Evolutionary conservation across 2,113 vertebrate genomes (phyloP).

Genomic region (Mustela nigripes): DNA sequence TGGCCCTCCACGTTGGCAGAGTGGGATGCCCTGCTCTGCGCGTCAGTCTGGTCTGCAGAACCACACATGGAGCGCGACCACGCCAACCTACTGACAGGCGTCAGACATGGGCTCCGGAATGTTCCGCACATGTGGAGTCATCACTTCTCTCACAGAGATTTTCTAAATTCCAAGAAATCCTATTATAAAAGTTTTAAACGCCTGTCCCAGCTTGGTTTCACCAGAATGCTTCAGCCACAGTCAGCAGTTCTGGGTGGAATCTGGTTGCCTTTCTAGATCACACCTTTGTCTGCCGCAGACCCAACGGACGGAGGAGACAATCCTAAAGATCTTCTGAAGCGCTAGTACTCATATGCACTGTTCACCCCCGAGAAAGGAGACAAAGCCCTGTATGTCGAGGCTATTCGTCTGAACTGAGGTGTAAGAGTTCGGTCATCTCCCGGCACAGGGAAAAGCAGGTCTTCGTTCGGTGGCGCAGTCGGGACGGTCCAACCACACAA

Average conservation of each 20-base stretch:
- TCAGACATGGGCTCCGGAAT: rapidly evolving
- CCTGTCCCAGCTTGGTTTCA: not conserved
- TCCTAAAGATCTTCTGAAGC: not conserved
- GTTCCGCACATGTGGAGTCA: not conserved
- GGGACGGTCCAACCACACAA: rapidly evolving
- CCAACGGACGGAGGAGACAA: not conserved
- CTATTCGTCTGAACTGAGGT: rapidly evolving
- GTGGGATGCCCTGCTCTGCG: rapidly evolving
- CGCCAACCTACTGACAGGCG: rapidly evolving
- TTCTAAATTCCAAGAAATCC: not conserved
- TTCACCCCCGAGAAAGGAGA: too few relatives aligned
- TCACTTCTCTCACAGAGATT: too few relatives aligned
- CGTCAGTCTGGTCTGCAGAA: rapidly evolving
- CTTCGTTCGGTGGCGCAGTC: rapidly evolving
- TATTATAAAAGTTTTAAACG: not conserved
- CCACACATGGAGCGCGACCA: rapidly evolving
- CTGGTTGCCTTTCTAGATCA: not conserved
- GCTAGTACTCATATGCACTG: rapidly evolving
- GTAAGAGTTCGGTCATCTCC: rapidly evolving
- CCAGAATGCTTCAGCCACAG: not conserved
- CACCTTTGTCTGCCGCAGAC: too few relatives aligned
- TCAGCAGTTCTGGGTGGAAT: rapidly evolving
- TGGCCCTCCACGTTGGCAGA: too few relatives aligned
- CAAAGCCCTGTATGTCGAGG: not conserved
- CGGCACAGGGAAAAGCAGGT: rapidly evolving